A percentile compares a stretch with the other conserved stretches of the same genome.
phyloP scores from a whole-genome alignment of 2,888 invertebrate species.

The Pheosia gnoma region DNA sequence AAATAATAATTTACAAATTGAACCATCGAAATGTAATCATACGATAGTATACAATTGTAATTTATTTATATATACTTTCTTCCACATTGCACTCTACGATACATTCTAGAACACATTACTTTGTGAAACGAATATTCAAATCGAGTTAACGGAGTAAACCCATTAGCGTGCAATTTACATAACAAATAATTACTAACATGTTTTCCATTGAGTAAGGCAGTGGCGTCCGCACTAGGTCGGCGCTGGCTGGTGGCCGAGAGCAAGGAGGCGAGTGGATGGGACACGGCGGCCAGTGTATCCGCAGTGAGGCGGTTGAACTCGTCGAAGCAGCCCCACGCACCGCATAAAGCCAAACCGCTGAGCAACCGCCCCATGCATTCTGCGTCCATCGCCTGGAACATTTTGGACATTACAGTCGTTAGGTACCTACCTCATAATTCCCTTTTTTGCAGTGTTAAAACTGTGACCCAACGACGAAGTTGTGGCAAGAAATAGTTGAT shows the following conservation, averaged over 20 bases:
- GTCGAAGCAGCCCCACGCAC: slow-evolving; percentile 99
- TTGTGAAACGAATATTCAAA: slow-evolving; percentile 4
- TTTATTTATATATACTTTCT: too few relatives aligned
- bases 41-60: too few relatives aligned
- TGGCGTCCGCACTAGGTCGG: slow-evolving; percentile 34
- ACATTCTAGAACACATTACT: not conserved
- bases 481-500: too few relatives aligned
- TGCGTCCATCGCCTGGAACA: slow-evolving; percentile 93
- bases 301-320: slow-evolving; percentile 99
- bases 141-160: not conserved
- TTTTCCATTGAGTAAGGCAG: slow-evolving; percentile 69
- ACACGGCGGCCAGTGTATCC: slow-evolving; percentile 96
- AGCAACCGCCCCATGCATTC: slow-evolving; percentile 97
- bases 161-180: not conserved
- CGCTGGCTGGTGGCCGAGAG: slow-evolving; percentile 87
- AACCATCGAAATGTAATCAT: too few relatives aligned
- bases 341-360: slow-evolving; percentile 95
- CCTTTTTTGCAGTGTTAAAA: too few relatives aligned
- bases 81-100: too few relatives aligned
- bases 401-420: too few relatives aligned
- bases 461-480: too few relatives aligned
- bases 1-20: too few relatives aligned
- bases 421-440: too few relatives aligned
- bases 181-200: slow-evolving; percentile 49
- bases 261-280: slow-evolving; percentile 96